Conservation (phyloP, 2,797 vertebrate species). For the Pantherophis alleghaniensis region DNA sequence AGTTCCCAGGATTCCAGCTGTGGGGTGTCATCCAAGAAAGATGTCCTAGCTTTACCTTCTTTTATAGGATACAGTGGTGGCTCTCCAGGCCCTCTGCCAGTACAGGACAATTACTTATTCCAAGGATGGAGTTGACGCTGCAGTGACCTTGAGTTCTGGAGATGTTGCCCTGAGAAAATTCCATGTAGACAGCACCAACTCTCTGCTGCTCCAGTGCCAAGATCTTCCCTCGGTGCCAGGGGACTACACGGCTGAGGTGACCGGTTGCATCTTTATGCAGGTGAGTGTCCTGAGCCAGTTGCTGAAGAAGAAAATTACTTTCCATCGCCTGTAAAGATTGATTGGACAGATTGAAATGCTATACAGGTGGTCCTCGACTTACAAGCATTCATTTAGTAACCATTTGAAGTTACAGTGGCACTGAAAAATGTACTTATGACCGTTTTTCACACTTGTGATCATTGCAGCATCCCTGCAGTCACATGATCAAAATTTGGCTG, state of each 20-base stretch:
- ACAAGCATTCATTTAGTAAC: background rate
- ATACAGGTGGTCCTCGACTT: background rate
- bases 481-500: background rate
- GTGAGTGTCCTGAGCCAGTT: slow-evolving; percentile 40
- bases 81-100: slow-evolving; percentile 55
- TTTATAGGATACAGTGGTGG: slow-evolving; percentile 64
- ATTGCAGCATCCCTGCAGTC: background rate
- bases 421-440: background rate
- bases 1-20: background rate
- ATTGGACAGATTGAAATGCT: background rate
- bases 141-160: slow-evolving; percentile 43
- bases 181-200: slow-evolving; percentile 51
- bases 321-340: background rate
- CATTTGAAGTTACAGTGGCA: background rate
- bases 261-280: slow-evolving; percentile 59
- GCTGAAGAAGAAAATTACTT: background rate
- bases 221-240: slow-evolving; percentile 52
- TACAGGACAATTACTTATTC: slow-evolving; percentile 50
- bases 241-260: slow-evolving; percentile 20
- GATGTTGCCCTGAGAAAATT: slow-evolving; percentile 19
- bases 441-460: background rate
- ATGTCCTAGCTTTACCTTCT: background rate
- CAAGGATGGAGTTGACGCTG: background rate
- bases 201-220: slow-evolving; percentile 57
- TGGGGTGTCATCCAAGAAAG: background rate